Base-by-base conservation (phyloP, 2,113 vertebrate genomes). In the Campylomormyrus tamandua region DNA sequence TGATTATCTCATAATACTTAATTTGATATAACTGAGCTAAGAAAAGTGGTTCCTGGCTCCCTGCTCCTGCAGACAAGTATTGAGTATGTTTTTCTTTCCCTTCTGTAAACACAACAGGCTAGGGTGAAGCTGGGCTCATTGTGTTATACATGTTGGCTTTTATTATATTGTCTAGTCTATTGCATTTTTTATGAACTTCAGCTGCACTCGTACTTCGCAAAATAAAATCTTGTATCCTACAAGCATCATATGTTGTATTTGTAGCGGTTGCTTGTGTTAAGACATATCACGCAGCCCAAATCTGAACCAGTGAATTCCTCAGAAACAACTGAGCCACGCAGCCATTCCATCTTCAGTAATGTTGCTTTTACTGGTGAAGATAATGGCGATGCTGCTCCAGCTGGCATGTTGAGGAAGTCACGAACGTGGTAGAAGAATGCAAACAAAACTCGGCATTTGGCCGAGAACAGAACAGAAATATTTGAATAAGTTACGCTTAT, bases 381-480 rank as follows among this genome's bases (percentile, higher is more conserved):
- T 46, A 84, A 24, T 84, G 83, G 21, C 24, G 42, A 84, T 31
- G 35, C 9, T 52, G 49, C 27, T 53, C 35, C 50, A 50, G 85
- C 50, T 21, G 48, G n/a, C 48, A 48, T 87, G 85, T 87, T 52
- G 88, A 52, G 89, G 85, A 91, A 90, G 91, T 87, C 91, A 90
- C 91, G 91, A 86, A 9, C 88, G 48, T 88, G 90, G 90, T 39
- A 17, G 49, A 42, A 88, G 87, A 46, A 84, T 62, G 46, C 89
- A n/a, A 92, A 52, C 66, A 89, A 39, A 85, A 74, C 88, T 1
- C 27, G 80, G 45, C 90, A 46, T 89, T 91, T 52, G 80, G 83
- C 92, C 50, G 80, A 15, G 45, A 56, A 90, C 87, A 94, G 94
- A 87, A 92, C 88, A 94, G 94, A 87, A 92, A 94, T 48, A 87